These are phyloP conservation scores for Musca domestica DNA, from an alignment of 1,140 invertebrate genomes.

Conservation along the genomic window DNA sequence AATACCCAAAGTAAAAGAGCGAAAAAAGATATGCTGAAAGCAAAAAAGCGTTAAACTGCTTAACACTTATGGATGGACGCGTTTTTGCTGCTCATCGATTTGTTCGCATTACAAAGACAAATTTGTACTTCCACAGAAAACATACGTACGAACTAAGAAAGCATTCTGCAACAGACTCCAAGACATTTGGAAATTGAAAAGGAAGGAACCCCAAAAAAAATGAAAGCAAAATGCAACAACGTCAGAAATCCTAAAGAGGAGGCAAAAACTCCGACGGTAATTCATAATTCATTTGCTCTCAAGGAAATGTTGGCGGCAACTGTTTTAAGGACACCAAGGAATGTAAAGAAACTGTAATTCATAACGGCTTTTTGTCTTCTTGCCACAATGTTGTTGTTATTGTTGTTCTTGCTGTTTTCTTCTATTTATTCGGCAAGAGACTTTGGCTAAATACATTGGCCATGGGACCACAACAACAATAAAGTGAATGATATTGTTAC, in stretches of 20 bases:
- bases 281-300: background rate
- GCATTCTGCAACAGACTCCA: constrained; percentile 31
- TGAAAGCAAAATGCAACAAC: constrained; percentile 32
- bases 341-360: background rate
- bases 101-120: too few species aligned
- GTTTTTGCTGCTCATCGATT: background rate
- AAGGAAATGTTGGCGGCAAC: constrained; percentile 16
- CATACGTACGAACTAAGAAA: constrained; percentile 4
- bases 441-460: too few species aligned
- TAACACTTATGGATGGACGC: constrained; percentile 49
- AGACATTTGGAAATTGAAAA: constrained; percentile 31
- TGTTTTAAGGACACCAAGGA: constrained; percentile 21
- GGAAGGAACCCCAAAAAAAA: constrained; percentile 39
- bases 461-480: too few species aligned
- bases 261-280: constrained; percentile 29
- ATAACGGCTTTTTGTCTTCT: too few species aligned
- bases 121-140: too few species aligned
- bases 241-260: constrained; percentile 1
- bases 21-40: background rate
- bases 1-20: too few species aligned
- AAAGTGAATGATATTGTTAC: too few species aligned
- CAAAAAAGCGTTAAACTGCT: constrained; percentile 48
- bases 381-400: too few species aligned
- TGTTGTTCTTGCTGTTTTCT: too few species aligned
- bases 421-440: too few species aligned